Evolutionary conservation across 2,113 vertebrate genomes (phyloP).

Genomic region (Tychaedon coryphoeus): DNA sequence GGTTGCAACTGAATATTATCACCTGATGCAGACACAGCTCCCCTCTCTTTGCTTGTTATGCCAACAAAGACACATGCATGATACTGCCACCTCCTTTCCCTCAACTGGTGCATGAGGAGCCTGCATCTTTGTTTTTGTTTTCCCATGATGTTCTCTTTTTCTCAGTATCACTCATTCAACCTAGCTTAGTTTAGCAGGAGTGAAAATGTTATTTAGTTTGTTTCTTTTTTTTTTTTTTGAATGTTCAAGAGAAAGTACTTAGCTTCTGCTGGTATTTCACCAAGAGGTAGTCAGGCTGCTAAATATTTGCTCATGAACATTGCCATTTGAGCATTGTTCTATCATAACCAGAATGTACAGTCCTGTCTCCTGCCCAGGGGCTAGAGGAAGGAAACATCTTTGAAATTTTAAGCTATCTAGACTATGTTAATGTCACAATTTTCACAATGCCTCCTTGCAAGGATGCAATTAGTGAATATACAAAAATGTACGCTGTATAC

Average conservation of each 20-base stretch:
- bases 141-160: not conserved
- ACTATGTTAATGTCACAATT: not conserved
- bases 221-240: not conserved
- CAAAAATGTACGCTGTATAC: not conserved
- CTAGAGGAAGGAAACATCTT: not conserved
- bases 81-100: not conserved
- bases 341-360: not conserved
- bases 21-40: not conserved
- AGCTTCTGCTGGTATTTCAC: not conserved
- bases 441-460: not conserved
- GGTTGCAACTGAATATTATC: slow-evolving; percentile 52
- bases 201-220: not conserved
- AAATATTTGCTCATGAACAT: not conserved
- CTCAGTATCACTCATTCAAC: not conserved
- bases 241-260: not conserved
- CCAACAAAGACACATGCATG: not conserved
- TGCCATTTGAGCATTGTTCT: not conserved
- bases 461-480: not conserved
- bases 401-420: not conserved
- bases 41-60: not conserved
- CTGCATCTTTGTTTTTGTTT: not conserved
- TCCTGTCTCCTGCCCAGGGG: not conserved
- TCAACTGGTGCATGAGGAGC: not conserved
- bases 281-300: not conserved
- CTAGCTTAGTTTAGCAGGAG: not conserved